Evolutionary conservation across 2,113 vertebrate species (phyloP), one percentile per base, ranked within the genome.

Genomic region (Halcyon senegalensis): DNA sequence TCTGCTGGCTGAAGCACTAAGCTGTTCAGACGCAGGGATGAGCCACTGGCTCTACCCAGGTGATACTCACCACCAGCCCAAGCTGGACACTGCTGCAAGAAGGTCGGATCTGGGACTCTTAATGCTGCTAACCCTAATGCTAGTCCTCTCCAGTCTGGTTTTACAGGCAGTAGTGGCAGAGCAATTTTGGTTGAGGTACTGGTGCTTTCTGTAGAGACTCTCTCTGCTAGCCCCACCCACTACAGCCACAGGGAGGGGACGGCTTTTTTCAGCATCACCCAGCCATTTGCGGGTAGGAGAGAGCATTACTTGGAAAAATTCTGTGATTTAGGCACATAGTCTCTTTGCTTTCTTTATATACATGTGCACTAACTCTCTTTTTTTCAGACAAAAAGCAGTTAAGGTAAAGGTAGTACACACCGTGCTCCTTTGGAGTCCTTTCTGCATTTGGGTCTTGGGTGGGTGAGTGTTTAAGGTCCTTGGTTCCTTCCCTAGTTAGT

Each of bases 321-420:
- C 35, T 79, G 70, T 48, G 46, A 10, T 5, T 6, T 8, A 39
- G 8, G 37, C 23, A 23, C 0, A 1, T 31, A 44, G 48, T 51
- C 12, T 23, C 11, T 67, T 58, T 37, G 12, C 23, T 23, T 10
- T 18, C 39, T 46, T 51, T 67, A n/a, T 28, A 7, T 18, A 11
- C 10, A 16, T 2, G 1, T 13, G 41, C 10, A 11, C 4, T 51
- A 2, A 2, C 9, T 44, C 19, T 72, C 16, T 59, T 16, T 43
- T 43, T 37, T 48, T 41, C 28, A n/a, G 14, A 12, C 16, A 41
- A 31, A 80, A 35, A 27, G 6, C 20, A 41, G 16, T 41, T 60
- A 9, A n/a, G 30, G 33, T 43, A 3, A 23, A 51, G 70, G 9
- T 64, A 16, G 50, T 5, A 9, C 19, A 31, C 31, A 43, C 10